phyloP scores from a whole-genome alignment of 1,140 invertebrate species.

The Steinernema feltiae region DNA sequence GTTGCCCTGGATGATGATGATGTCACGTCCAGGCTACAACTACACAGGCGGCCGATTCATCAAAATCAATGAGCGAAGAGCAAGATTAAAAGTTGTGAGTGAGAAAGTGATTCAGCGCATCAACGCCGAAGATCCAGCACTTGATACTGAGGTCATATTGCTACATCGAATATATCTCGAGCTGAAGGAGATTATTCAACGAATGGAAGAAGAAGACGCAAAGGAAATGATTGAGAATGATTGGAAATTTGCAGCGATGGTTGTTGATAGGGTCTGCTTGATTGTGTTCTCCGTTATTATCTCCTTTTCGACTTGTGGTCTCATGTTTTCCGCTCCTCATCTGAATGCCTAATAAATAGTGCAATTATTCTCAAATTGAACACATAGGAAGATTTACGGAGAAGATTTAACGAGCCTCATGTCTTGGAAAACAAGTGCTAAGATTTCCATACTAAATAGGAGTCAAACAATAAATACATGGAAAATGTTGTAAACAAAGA shows the following conservation, averaged over 20 bases:
- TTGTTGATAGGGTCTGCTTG: conserved; percentile 95
- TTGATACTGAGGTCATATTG: not conserved
- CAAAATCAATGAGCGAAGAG: not conserved
- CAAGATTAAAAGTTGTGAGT: not conserved
- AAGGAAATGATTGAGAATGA: conserved; percentile 61
- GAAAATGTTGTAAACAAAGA: too few relatives aligned
- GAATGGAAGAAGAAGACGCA: conserved; percentile 2
- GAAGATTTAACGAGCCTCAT: too few relatives aligned
- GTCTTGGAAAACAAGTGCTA: too few relatives aligned
- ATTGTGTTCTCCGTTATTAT: conserved; percentile 96
- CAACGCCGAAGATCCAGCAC: not conserved
- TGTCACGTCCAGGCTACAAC: conserved; percentile 85
- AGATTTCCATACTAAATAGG: too few relatives aligned
- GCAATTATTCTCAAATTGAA: too few relatives aligned
- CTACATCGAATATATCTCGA: not conserved
- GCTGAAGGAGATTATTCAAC: conserved; percentile 2
- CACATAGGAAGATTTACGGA: too few relatives aligned
- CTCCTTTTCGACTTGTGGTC: conserved; percentile 87
- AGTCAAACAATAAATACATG: too few relatives aligned
- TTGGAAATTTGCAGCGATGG: conserved; percentile 99
- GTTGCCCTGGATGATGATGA: conserved; percentile 86
- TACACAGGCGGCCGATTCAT: conserved; percentile 15
- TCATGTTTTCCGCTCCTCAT: conserved; percentile 86
- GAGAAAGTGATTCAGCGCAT: not conserved
- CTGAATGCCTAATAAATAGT: conserved; percentile 77